Base-by-base conservation (phyloP, 2,113 vertebrate genomes). In the Vulpes ferrilata region DNA sequence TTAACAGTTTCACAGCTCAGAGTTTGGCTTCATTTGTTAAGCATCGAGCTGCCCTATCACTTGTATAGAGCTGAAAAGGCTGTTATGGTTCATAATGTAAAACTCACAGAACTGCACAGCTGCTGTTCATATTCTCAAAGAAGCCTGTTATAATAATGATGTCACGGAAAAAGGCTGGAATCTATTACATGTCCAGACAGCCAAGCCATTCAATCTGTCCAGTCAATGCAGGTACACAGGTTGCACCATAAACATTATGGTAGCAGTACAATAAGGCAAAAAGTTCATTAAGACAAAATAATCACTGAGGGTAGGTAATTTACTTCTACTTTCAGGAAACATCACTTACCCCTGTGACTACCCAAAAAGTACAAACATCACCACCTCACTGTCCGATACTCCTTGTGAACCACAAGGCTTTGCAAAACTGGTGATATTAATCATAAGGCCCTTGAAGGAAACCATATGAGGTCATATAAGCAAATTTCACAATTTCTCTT, bases 101-200 rank as follows among this genome's bases (percentile, higher is more conserved):
- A 98, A 98, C 96, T 97, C 96, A 96, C 94, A 78, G 94, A 98
- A 97, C 94, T 96, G 95, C 97, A 97, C 98, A 98, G 98, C 98
- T 98, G 98, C 98, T 98, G 98, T 97, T 98, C 97, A 97, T 97
- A 98, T 97, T 98, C 98, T 98, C 96, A 97, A 97, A 96, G 96
- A 98, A 98, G 98, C 96, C 98, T 98, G 98, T 97, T 98, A 97
- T 57, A 98, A 96, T 96, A 97, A 98, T 98, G 99, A 99, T 98
- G 98, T 99, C 98, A 99, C 93, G 97, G 98, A 99, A 99, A 98
- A 98, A 97, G 90, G 92, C 98, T 98, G 98, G 93, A 98, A 98
- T 98, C 97, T 97, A 97, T 98, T 98, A 97, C 97, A 97, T 38
- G 65, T 53, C 97, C 95, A 98, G 98, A 98, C 98, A 99, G 97